A percentile compares a stretch with the other conserved stretches of the same genome.
These are phyloP conservation scores for Agrilus biguttatus DNA, from an alignment of 2,888 invertebrate species.

Conservation along the genomic window DNA sequence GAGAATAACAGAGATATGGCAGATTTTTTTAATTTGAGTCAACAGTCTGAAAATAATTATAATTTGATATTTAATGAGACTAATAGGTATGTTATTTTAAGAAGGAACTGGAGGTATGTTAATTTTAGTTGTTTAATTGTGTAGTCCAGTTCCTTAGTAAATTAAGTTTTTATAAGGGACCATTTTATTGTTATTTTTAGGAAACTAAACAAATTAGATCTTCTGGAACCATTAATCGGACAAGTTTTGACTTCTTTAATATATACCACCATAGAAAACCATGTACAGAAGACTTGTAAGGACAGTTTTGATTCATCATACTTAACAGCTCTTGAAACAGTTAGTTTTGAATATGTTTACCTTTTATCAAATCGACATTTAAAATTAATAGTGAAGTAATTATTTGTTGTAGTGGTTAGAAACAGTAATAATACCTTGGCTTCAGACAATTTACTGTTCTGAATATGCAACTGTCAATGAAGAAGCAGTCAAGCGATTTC, in stretches of 20 bases:
- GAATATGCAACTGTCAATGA: slow-evolving; percentile 43
- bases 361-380: background rate
- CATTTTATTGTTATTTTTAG: slow-evolving; percentile 16
- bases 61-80: slow-evolving; percentile 47
- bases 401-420: slow-evolving; percentile 59
- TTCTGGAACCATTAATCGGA: slow-evolving; percentile 72
- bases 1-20: slow-evolving; percentile 19
- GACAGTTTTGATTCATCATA: slow-evolving; percentile 78
- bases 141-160: background rate
- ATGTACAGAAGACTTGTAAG: slow-evolving; percentile 73
- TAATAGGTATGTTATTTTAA: slow-evolving; percentile 42
- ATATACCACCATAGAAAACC: slow-evolving; percentile 65
- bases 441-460: slow-evolving; percentile 65
- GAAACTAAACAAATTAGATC: slow-evolving; percentile 56
- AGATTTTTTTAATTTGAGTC: slow-evolving; percentile 35
- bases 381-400: background rate
- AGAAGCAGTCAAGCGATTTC: slow-evolving; percentile 48
- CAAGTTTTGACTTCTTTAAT: slow-evolving; percentile 73
- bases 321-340: slow-evolving; percentile 58
- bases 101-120: slow-evolving; percentile 30
- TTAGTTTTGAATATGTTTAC: slow-evolving; percentile 21
- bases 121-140: slow-evolving; percentile 8
- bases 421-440: slow-evolving; percentile 73
- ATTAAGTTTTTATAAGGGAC: slow-evolving; percentile 1
- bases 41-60: slow-evolving; percentile 34